Evolutionary conservation across 2,113 vertebrate species (phyloP).

Genomic region (Thalassoma bifasciatum): DNA sequence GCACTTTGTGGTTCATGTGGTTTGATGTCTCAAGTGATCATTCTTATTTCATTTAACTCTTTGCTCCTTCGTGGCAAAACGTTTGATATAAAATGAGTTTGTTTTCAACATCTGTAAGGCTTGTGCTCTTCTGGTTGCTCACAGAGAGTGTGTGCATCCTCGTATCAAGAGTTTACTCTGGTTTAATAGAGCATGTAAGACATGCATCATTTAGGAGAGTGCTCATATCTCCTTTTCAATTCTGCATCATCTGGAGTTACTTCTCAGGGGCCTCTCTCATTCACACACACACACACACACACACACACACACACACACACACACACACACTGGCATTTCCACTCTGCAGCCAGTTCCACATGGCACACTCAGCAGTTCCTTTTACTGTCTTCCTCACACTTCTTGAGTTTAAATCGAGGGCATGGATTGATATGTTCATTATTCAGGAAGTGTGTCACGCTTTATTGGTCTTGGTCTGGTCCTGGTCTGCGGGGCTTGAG

Average conservation of each 20-base stretch:
- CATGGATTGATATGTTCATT: conserved; percentile 1
- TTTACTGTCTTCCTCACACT: neutral
- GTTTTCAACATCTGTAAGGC: neutral
- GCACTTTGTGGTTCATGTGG: neutral
- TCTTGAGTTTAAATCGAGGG: conserved; percentile 15
- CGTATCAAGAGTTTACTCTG: conserved; percentile 8
- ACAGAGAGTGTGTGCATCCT: neutral
- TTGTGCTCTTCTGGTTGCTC: neutral
- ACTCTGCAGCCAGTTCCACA: neutral
- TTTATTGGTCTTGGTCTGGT: conserved; percentile 27
- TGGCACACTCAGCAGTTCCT: conserved; percentile 1
- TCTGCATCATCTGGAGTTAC: conserved; percentile 25
- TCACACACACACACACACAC: neutral
- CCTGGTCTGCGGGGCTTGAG: conserved; percentile 17
- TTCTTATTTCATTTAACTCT: neutral
- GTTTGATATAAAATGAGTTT: neutral
- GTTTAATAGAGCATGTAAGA: conserved; percentile 41
- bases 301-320: neutral
- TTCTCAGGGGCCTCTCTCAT: conserved; percentile 21
- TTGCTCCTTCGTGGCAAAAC: neutral
- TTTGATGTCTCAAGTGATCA: neutral
- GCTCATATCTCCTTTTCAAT: conserved; percentile 19
- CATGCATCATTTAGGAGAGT: conserved; percentile 58
- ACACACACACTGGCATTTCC: neutral
- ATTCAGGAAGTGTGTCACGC: conserved; percentile 34